These are phyloP conservation scores for Hydrotaea diabolus DNA, from an alignment of 2,888 invertebrate genomes.

Conservation along the genomic window DNA sequence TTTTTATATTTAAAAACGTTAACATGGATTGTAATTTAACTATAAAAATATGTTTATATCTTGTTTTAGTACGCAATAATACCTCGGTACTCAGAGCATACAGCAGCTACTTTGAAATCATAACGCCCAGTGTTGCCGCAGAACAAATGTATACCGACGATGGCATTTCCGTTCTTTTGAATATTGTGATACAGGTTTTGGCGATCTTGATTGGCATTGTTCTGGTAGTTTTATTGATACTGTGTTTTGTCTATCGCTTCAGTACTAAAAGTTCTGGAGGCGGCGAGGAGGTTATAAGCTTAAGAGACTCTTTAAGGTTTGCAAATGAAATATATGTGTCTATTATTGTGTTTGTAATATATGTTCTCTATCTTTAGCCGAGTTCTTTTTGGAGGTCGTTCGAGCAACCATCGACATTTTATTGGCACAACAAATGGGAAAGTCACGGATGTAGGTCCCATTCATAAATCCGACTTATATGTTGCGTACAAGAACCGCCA, in stretches of 20 bases:
- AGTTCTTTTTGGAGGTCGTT: slow-evolving; percentile 79
- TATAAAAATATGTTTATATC: neutral
- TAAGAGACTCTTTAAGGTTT: slow-evolving; percentile 86
- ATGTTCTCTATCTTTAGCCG: slow-evolving; percentile 70
- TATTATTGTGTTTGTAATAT: neutral
- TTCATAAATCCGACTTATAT: slow-evolving; percentile 87
- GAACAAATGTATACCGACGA: slow-evolving; percentile 80
- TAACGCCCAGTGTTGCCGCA: slow-evolving; percentile 85
- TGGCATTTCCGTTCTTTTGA: slow-evolving; percentile 81
- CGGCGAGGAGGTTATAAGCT: slow-evolving; percentile 86
- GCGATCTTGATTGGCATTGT: slow-evolving; percentile 85
- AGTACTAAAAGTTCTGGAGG: slow-evolving; percentile 85
- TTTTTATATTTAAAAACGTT: too few species aligned
- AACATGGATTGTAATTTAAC: too few species aligned
- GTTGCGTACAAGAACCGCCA: slow-evolving; percentile 91
- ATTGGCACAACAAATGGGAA: slow-evolving; percentile 83
- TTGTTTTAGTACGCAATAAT: slow-evolving; percentile 74
- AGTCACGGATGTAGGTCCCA: slow-evolving; percentile 91
- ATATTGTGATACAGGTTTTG: slow-evolving; percentile 86
- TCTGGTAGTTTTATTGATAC: slow-evolving; percentile 83
- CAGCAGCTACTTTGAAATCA: slow-evolving; percentile 88
- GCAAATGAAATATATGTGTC: slow-evolving; percentile 5
- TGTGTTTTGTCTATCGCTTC: slow-evolving; percentile 86
- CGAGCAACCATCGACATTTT: slow-evolving; percentile 84
- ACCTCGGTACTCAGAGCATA: slow-evolving; percentile 84